Evolutionary conservation across 2,113 vertebrate genomes (phyloP), one percentile per base, ranked within the genome.

Genomic region (Syrrhaptes paradoxus): DNA sequence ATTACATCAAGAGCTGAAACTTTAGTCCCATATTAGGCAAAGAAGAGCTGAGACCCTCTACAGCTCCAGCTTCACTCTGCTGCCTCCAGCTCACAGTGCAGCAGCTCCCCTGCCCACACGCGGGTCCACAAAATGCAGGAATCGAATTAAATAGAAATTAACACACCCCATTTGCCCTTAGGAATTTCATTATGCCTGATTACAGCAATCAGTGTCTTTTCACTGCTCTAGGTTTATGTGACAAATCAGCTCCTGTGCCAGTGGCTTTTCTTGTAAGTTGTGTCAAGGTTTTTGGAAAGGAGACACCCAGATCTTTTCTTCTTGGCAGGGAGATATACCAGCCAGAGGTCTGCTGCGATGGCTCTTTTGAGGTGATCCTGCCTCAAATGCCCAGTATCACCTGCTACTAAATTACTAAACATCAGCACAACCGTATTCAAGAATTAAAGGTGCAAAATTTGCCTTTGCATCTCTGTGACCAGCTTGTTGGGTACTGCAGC

Each of bases 161-260:
- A 89, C 49, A 81, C 18, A 75, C 9, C 17, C 18, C n/a, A 61
- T 61, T 91, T 79, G 58, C 82, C 45, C 46, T 36, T 15, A 76
- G 79, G 74, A 93, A 91, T 90, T 76, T 68, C 62, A 90, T 93
- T 90, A 90, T 85, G 87, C 59, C 62, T 79, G 79, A 89, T 91
- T 75, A 87, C 85, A 91, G 73, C 78, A 89, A 89, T 89, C 25
- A 68, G 67, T 38, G 25, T 41, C 65, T 58, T 87, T 74, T 85
- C 0, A 0, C 66, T 61, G 58, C 19, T 91, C 41, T 45, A 10
- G 0, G 0, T 65, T 91, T 79, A 61, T 25, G 41, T 26, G 34
- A 68, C 41, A 63, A 72, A 85, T 72, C 21, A 13, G 62, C 46
- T 79, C 28, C 67, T 0, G 0, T 29, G 41, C 29, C 82, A 75